Evolutionary conservation across 2,888 invertebrate genomes (phyloP), one percentile per base, ranked within the genome.

Genomic region (Sinelater perroti): DNA sequence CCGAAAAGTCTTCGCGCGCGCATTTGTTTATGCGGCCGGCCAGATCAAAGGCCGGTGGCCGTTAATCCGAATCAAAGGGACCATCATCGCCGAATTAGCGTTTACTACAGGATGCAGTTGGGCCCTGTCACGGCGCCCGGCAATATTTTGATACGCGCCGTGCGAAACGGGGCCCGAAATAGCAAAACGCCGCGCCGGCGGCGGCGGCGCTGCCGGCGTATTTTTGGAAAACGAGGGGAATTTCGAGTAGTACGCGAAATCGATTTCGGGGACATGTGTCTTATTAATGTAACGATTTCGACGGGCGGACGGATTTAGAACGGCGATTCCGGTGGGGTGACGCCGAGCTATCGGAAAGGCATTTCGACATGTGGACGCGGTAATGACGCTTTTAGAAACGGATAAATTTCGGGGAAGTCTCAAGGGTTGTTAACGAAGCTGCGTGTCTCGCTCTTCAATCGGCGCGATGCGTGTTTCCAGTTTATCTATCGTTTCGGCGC

Each of bases 61-160:
- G 76, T 76, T 77, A 78, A 77, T 77, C 72, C 73, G 64, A 73
- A 76, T 76, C 76, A 78, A 78, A 77, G 76, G 75, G 76, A 76
- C 76, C 73, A 76, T 76, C 75, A 75, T 75, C 74, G 75, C 75
- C 76, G 76, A 76, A 77, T 76, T 74, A 74, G 75, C 75, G 74
- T 75, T 75, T 73, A 75, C 71, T 70, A 68, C 75, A 75, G 76
- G 75, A 77, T 76, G 75, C 77, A 77, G 77, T 77, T 77, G 77
- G 75, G 72, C 71, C 74, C 66, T 71, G 71, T 76, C 77, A 61
- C 13, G 17, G 30, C 58, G 63, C 65, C 71, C 71, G 71, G 70
- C 72, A 75, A 75, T 75, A 75, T 75, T 75, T 73, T 75, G 73
- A 75, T 75, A 70, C 72, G 73, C 73, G 73, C n/a, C n/a, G n/a